Evolutionary conservation across 2,888 invertebrate species (phyloP), one percentile per base, ranked within the genome.

Genomic region (Diadegma fenestrale): DNA sequence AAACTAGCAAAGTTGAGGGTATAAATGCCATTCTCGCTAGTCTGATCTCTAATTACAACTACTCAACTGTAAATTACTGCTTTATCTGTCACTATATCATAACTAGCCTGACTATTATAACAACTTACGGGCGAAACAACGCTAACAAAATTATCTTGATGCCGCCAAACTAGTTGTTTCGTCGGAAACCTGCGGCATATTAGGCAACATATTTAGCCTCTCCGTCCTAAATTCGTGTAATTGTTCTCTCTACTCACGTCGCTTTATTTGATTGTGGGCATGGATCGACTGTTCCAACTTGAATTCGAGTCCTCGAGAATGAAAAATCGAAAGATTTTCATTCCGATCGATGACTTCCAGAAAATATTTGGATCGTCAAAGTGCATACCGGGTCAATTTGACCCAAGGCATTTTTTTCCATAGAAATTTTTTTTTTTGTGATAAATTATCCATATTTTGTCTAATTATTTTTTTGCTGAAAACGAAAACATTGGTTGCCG

Each of bases 41-140:
- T 72, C 63, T 48, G 45, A 63, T 79, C 61, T 71, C 43, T 71
- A 61, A 22, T 10, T 33, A 54, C 48, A 33, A 22, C 48, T 48
- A 30, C 64, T 17, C 19, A 48, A 64, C 64, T 14, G 37, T 58
- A 72, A 37, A 58, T 72, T 26, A 30, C 26, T 10, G 41, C 37
- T 41, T 58, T 58, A 58, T 58, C 54, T 58, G 22, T 58, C 26
- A 26, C 26, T 58, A 58, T 58, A 58, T 58, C 54, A 58, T 58
- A 58, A 58, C 26, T 8, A 58, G 26, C 14, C 54, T 58, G 12
- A 26, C 54, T 22, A 58, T 58, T 58, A 58, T 58, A 58, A 26
- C 54, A 58, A 58, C 54, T 58, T 58, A 22, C 22, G 54, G 26
- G 26, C 54, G 2, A 58, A 58, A 26, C 26, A 58, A 58, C 22